Evolutionary conservation across 2,113 vertebrate species (phyloP), one percentile per base, ranked within the genome.

Genomic region (Sander lucioperca): DNA sequence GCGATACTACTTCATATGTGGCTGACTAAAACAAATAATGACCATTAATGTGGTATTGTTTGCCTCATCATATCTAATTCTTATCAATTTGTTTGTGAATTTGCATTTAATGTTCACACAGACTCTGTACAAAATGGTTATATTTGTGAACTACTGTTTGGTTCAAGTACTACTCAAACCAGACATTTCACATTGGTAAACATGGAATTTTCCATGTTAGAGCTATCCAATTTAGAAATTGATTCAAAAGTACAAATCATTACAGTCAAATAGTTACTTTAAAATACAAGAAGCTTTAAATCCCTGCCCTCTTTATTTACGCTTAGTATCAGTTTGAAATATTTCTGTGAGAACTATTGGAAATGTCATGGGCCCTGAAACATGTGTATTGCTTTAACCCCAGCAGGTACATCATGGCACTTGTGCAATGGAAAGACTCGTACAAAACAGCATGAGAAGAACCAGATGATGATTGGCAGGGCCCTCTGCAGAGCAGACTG

Each of bases 401-500:
- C 74, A 74, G 82, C 61, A 83, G 80, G 81, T 87, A 86, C 68
- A 68, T 59, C 19, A 25, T 62, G 53, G 79, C 56, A 79, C 43
- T 65, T 56, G 59, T 83, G 67, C 68, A 88, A 82, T 90, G 79
- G 82, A 91, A 89, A 92, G 58, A 79, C 30, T 72, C 45, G 9
- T 18, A 58, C 69, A 76, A 72, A 79, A 74, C 82, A 88, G 85
- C 73, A 75, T 62, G 77, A 87, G 70, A 54, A 68, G 66, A 82
- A 78, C 33, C 63, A 77, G 72, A 76, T 25, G 85, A 85, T 93
- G 91, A 94, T 90, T 95, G 93, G 94, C 93, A 94, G 94, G 84
- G 85, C 86, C 90, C 91, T 88, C 90, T 91, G 91, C 69, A 75
- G 59, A 83, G 88, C 75, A 64, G 82, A 77, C 76, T 63, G 84